phyloP scores from a whole-genome alignment of 2,888 invertebrate species.

The Sphecodes monilicornis region DNA sequence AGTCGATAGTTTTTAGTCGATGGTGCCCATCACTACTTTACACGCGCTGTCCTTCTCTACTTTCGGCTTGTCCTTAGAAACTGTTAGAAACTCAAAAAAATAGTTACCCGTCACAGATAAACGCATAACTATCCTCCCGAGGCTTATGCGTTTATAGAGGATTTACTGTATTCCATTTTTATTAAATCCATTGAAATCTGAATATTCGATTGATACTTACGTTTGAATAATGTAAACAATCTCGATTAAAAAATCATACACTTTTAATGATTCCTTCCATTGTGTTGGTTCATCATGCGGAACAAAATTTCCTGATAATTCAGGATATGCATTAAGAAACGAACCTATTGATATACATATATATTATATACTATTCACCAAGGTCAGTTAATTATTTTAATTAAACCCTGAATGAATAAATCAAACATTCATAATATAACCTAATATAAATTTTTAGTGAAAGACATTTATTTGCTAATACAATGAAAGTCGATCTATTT shows the following conservation, averaged over 20 bases:
- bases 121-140: no score
- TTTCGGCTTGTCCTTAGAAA: no score
- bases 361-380: not conserved
- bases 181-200: not conserved
- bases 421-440: not conserved
- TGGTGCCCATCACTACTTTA: no score
- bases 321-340: not conserved
- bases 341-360: not conserved
- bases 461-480: not conserved
- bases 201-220: not conserved
- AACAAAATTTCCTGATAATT: not conserved
- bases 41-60: no score
- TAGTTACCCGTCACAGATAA: no score
- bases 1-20: no score
- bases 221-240: not conserved
- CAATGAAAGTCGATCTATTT: slow-evolving; percentile 77
- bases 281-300: not conserved
- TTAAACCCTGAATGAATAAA: not conserved
- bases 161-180: no score
- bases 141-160: no score
- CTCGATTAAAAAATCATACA: not conserved
- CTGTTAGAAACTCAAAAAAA: no score
- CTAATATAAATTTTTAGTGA: not conserved
- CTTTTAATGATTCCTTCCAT: not conserved
- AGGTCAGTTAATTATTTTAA: slow-evolving; percentile 29